Base-by-base conservation (phyloP, 1,140 invertebrate genomes). In the Limonius californicus region DNA sequence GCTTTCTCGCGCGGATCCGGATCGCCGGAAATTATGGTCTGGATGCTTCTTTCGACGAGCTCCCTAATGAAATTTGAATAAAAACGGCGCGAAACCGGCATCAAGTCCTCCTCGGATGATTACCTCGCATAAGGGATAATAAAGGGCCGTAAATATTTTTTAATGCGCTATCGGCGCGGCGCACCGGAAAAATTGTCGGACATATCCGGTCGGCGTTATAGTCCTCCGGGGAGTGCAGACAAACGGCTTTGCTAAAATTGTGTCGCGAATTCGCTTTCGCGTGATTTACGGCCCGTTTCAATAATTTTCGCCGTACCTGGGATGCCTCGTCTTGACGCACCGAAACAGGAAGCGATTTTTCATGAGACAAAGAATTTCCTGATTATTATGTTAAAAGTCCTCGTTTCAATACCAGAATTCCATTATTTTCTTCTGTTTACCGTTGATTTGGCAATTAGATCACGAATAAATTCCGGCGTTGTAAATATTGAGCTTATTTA, bases 1-100 rank as follows among this genome's bases (percentile, higher is more conserved):
- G 43, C 15, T 61, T 61, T 61, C 59, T 55, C 59, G 59, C 50
- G 59, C 15, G 30, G 50, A 54, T 61, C 15, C 45, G 45, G 45
- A 18, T 50, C n/a, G 35, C 8, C 35, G 35, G n/a, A 39, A 39
- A 39, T 39, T 39, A 39, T 39, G 35, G 35, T 39, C n/a, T 39
- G n/a, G 35, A 39, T 14, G 11, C 35, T 39, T 39, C 35, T 39
- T 39, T 39, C 2, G 3, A 50, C 45, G 14, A 18, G 6, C 15
- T n/a, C 2, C 16, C 11, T 50, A 50, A 50, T 50, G 45, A 50
- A 50, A 50, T 50, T 50, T 50, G n/a, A 50, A 50, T 50, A 50
- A 19, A 50, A 50, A 50, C 35, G n/a, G 45, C 6, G 19, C 9
- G 7, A n/a, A 15, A 45, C 2, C 2, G n/a, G 42, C 42, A n/a